Conservation (phyloP, 2,113 vertebrate genomes). For the Gopherus flavomarginatus region DNA sequence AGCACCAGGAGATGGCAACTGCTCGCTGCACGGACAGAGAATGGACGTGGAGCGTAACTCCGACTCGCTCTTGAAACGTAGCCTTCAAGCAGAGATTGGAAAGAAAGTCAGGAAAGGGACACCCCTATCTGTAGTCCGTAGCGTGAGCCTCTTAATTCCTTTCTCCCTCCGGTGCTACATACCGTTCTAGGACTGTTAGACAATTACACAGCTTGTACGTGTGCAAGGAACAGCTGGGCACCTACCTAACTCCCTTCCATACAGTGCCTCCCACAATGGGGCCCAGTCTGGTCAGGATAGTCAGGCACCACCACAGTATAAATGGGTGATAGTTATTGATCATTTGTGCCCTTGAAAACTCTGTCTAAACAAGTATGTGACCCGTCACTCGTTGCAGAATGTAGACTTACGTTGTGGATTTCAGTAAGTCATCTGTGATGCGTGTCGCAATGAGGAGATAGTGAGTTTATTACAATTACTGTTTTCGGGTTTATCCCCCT, state of each 20-base stretch:
- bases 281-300: not conserved
- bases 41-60: not conserved
- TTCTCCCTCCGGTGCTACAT: not conserved
- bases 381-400: not conserved
- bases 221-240: rapidly evolving
- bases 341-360: not conserved
- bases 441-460: not conserved
- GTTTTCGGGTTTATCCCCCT: not conserved
- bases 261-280: not conserved
- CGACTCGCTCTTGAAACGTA: not conserved
- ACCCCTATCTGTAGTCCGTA: not conserved
- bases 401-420: not conserved
- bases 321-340: not conserved
- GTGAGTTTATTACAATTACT: not conserved
- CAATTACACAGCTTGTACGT: not conserved
- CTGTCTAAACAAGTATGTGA: not conserved
- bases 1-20: not conserved
- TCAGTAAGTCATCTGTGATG: not conserved
- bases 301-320: rapidly evolving
- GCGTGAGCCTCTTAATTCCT: not conserved
- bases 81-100: not conserved
- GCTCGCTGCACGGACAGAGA: not conserved
- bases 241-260: rapidly evolving
- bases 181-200: not conserved
- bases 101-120: not conserved